Base-by-base conservation (phyloP, 2,113 vertebrate genomes). In the Benitochromis conjunctus region DNA sequence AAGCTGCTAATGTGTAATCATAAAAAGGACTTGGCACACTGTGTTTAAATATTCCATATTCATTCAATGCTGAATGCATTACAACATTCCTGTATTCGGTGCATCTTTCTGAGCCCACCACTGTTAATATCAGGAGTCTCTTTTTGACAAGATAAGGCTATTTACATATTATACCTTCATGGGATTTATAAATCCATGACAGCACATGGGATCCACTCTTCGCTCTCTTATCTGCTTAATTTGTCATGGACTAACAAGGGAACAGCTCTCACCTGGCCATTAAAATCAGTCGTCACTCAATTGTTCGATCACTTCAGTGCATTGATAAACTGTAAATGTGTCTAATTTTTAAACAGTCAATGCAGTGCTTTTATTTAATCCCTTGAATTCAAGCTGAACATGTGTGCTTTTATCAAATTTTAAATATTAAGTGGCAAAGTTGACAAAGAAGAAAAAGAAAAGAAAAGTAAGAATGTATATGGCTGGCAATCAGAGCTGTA, bases 1-100 rank as follows among this genome's bases (percentile, higher is more conserved):
- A 90, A 91, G 90, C 86, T 85, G 90, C 93, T 95, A 96, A 96
- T 95, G 94, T 93, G 88, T 91, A 92, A 93, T 95, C 83, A 93
- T 93, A 92, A 95, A 91, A 86, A 91, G 62, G 88, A 86, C 88
- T 82, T 36, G 78, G 78, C 90, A 83, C 21, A 83, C 26, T 54
- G 78, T 81, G 85, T 93, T 92, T 83, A 91, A 91, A 87, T 76
- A 76, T 34, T 90, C 77, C 6, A 62, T 88, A 86, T 82, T 87
- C 80, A 91, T 81, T 85, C 76, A 87, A 85, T 87, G 55, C 82
- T 57, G 81, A 74, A 46, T 84, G 29, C 18, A 26, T 21, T 36
- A 29, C 5, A 4, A 24, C 18, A 64, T 79, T 82, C 62, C 14
- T 26, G 34, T 46, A 19, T 4, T 83, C 21, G 82, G 26, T 55